Evolutionary conservation across 2,888 invertebrate species (phyloP), one percentile per base, ranked within the genome.

Genomic region (Girardia tigrina): DNA sequence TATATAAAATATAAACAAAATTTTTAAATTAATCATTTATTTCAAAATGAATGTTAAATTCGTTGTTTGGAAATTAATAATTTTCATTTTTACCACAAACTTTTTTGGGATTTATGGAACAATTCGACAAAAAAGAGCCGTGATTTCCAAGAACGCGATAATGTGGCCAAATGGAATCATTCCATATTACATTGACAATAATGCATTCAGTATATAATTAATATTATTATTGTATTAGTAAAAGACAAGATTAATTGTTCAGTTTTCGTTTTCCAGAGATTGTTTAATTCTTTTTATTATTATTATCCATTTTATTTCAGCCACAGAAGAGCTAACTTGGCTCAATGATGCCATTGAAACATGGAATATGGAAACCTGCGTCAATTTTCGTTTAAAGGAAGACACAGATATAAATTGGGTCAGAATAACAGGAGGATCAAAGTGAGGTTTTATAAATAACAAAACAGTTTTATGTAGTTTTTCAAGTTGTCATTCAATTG

Each of bases 351-450:
- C 56, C 4, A 56, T 56, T 56, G 56, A 56, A 6, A 23, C 56
- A n/a, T 56, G 56, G 56, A 56, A 56, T 16, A 56, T 56, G 56
- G 56, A 56, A n/a, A 56, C 56, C n/a, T 56, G 56, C 23, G 4
- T 56, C n/a, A 56, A n/a, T 12, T 56, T 56, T 56, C 56, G 56
- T 20, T 20, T 20, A 23, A 56, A 56, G 23, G 8, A 20, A 8
- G n/a, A 56, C 23, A 23, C 6, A 56, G 56, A 56, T 56, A 56
- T 20, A 56, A 56, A 56, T 23, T 56, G 56, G 56, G 56, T 56
- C 4, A 56, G 23, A 16, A 56, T 56, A n/a, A 56, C 56, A 8
- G 56, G 56, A 4, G 56, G 56, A 56, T 20, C 56, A n/a, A 4
- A 56, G 56, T 56, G n/a, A 56, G 56, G 4, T 6, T 20, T 20